Base-by-base conservation (phyloP, 92 coral and sea anemone species). In the Heteractis magnifica region DNA sequence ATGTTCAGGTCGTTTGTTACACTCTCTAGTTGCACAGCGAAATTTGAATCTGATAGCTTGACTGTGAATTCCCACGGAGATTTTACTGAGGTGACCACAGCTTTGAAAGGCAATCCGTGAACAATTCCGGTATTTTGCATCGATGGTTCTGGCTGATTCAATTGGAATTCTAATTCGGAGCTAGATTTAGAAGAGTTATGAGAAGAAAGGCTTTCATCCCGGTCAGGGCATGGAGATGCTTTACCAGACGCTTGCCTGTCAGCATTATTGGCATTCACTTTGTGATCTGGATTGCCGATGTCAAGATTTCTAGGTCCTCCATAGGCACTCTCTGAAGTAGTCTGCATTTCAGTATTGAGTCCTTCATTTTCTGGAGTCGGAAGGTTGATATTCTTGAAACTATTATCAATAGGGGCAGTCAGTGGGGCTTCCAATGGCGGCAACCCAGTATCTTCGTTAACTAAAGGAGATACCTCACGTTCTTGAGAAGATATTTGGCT, bases 1-100 rank as follows among this genome's bases (percentile, higher is more conserved):
- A 76, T 60, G 52, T 90, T 88, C 41, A 92, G 71, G 56, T 92
- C 86, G 70, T 78, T 58, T 18, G 77, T 83, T 68, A 91, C 59
- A 13, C 80, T 59, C 20, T 92, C 92, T 64, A 92, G 65, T 75
- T 86, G 76, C 16, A 51, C 84, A 9, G 86, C 78, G 10, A 86
- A 72, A 12, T 49, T 65, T 4, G 96, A 91, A 48, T 90, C 83
- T 8, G 83, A 87, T 34, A 75, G 89, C 72, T 90, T 88, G 1
- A 83, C 85, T 55, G 76, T 71, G 78, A 92, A 90, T 71, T 85
- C 86, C 81, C 87, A 89, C 16, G 93, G 90, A 23, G 88, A 81
- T 1, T 56, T 52, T 21, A 84, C 89, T 26, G 89, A 88, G 21
- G 82, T 86, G 4, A 92, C 87, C 14, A 88, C 81, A 72, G 87